Conservation (phyloP, 2,888 invertebrate genomes). For the Plagodis pulveraria region DNA sequence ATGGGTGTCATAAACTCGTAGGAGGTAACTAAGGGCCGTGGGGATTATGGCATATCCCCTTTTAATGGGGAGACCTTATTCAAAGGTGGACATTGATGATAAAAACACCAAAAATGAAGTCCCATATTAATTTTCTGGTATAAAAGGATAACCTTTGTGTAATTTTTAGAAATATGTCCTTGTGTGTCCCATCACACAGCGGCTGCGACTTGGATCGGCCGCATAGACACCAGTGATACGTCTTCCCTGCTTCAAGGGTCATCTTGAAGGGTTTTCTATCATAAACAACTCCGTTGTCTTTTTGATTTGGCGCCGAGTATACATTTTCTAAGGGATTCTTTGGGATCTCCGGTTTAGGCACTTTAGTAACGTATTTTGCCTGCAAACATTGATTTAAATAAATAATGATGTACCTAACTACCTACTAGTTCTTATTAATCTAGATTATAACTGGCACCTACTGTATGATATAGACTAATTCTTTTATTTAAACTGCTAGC, state of each 20-base stretch:
- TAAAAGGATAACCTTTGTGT: constrained; percentile 83
- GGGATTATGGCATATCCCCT: too few relatives aligned
- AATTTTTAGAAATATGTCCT: constrained; percentile 89
- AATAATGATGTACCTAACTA: background rate
- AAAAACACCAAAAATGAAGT: too few relatives aligned
- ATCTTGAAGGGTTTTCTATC: constrained; percentile 96
- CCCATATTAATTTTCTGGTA: too few relatives aligned
- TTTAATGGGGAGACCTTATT: too few relatives aligned
- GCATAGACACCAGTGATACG: constrained; percentile 97
- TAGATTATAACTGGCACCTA: constrained; percentile 17
- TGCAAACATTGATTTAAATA: constrained; percentile 41
- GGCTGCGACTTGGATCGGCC: constrained; percentile 97
- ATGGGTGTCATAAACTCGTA: background rate
- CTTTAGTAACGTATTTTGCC: constrained; percentile 68
- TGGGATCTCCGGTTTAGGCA: constrained; percentile 85
- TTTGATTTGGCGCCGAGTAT: constrained; percentile 87
- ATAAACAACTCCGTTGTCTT: constrained; percentile 90
- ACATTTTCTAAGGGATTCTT: constrained; percentile 86
- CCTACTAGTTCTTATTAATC: too few relatives aligned
- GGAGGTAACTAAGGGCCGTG: background rate
- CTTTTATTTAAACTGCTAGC: constrained; percentile 9
- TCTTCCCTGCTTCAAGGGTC: constrained; percentile 89
- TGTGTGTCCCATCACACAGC: constrained; percentile 97
- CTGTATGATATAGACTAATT: constrained; percentile 29
- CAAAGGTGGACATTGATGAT: background rate